These are phyloP conservation scores for Drosophila rufa DNA, from an alignment of 1,140 invertebrate genomes.

Conservation along the genomic window DNA sequence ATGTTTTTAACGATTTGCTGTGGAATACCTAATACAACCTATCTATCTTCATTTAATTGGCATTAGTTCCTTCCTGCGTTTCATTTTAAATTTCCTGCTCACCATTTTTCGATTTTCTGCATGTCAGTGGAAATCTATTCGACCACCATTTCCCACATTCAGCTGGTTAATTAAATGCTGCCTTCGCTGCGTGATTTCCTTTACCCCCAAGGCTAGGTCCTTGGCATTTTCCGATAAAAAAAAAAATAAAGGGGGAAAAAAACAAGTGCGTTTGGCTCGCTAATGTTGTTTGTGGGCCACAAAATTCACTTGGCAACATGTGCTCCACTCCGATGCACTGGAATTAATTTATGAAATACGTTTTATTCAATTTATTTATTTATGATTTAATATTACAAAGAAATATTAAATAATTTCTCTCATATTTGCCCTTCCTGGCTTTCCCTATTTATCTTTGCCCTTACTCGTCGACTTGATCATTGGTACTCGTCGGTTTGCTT, in stretches of 20 bases:
- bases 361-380: background rate
- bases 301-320: constrained; percentile 53
- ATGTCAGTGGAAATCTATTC: constrained; percentile 28
- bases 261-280: constrained; percentile 25
- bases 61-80: background rate
- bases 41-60: constrained; percentile 4
- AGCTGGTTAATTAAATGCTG: constrained; percentile 67
- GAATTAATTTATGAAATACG: background rate
- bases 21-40: background rate
- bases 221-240: constrained; percentile 16
- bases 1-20: too few species aligned
- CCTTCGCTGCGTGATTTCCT: constrained; percentile 25
- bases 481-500: too few species aligned
- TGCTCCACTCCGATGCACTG: constrained; percentile 24
- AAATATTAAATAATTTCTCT: too few species aligned
- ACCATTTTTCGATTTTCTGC: constrained; percentile 23
- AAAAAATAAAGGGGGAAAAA: background rate
- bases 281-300: constrained; percentile 64
- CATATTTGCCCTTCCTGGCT: too few species aligned
- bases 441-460: too few species aligned
- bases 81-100: constrained; percentile 15
- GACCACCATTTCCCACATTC: constrained; percentile 17
- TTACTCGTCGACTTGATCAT: too few species aligned
- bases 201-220: constrained; percentile 31
- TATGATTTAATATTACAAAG: too few species aligned